A percentile compares a stretch with the other conserved stretches of the same genome.
These are phyloP conservation scores for Lithophane ornitopus DNA, from an alignment of 2,888 invertebrate genomes.

Conservation along the genomic window DNA sequence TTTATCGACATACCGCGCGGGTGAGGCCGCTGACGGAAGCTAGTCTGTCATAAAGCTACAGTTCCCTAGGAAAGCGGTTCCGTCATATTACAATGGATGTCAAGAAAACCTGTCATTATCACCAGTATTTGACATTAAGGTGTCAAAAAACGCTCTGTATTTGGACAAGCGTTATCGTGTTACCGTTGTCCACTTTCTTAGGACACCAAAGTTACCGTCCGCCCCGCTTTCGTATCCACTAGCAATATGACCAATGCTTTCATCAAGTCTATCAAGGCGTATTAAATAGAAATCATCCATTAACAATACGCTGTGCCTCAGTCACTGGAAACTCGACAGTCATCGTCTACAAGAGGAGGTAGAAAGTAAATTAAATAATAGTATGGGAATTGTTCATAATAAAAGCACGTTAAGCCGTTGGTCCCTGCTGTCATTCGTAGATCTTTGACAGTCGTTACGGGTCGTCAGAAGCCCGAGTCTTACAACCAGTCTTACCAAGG, in stretches of 20 bases:
- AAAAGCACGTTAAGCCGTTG: background rate
- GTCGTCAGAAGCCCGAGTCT: background rate
- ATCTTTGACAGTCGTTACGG: background rate
- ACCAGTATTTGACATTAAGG: no score
- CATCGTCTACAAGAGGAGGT: slow-evolving; percentile 41
- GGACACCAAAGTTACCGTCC: no score
- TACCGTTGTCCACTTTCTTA: no score
- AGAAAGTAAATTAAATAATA: slow-evolving; percentile 46
- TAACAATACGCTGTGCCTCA: slow-evolving; percentile 53
- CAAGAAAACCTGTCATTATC: no score
- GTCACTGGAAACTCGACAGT: slow-evolving; percentile 51
- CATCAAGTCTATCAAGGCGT: slow-evolving; percentile 37
- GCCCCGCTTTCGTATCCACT: slow-evolving; percentile 32
- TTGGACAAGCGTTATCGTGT: no score
- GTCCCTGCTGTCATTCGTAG: background rate
- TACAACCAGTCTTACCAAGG: background rate
- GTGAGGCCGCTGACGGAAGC: no score
- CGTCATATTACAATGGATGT: no score
- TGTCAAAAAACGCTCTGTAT: no score
- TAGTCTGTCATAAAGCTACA: no score
- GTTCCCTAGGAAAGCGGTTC: no score
- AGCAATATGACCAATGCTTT: slow-evolving; percentile 28
- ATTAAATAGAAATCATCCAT: slow-evolving; percentile 65
- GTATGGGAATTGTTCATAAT: slow-evolving; percentile 5
- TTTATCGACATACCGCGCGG: no score